phyloP scores from a whole-genome alignment of 64 coral and sea anemone genomes.

The Porites australiensis region DNA sequence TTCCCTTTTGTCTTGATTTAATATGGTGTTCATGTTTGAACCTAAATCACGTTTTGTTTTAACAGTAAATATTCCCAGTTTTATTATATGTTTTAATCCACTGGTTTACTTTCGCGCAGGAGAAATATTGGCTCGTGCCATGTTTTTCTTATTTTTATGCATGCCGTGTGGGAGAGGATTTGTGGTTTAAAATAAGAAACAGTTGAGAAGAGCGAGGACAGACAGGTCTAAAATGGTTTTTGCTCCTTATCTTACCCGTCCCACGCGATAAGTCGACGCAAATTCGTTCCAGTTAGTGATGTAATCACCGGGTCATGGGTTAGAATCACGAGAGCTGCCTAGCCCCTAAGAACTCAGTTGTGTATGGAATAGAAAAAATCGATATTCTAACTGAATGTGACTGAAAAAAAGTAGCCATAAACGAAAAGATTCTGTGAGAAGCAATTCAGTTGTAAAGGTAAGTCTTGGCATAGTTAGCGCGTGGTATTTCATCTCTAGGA shows the following conservation, averaged over 20 bases:
- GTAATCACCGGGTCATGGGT: no score
- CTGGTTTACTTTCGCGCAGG: background rate
- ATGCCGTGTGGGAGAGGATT: background rate
- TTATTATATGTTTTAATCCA: background rate
- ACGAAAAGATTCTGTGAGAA: no score
- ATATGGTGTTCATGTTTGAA: background rate
- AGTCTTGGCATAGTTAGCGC: no score
- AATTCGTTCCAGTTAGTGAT: background rate
- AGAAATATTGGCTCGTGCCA: background rate
- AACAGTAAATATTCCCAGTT: background rate
- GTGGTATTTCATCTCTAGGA: no score
- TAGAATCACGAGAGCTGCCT: no score
- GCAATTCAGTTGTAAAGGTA: no score
- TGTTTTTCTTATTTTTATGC: background rate
- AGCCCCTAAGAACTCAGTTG: no score
- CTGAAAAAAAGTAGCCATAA: no score
- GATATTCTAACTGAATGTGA: no score
- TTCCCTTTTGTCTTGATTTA: background rate
- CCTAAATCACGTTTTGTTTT: background rate
- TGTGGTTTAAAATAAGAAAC: background rate
- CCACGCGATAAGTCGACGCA: background rate
- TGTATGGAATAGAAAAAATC: background rate
- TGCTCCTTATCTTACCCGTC: background rate
- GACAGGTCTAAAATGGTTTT: constrained; percentile 31
- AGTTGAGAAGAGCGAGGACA: background rate